Base-by-base conservation (phyloP, 2,113 vertebrate genomes). In the Callorhinus ursinus region DNA sequence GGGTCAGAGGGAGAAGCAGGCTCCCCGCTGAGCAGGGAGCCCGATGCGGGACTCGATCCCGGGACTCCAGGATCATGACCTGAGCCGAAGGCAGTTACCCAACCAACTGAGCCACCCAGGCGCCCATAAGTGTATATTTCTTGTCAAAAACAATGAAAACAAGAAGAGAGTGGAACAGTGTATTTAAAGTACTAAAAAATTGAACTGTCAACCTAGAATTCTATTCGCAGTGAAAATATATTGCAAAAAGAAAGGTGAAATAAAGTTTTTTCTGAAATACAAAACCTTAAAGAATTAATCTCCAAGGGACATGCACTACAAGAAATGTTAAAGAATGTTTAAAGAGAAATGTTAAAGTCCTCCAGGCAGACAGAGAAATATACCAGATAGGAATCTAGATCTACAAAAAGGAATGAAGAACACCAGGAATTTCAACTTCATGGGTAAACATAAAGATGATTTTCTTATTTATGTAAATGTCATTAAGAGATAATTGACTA, bases 271-370 rank as follows among this genome's bases (percentile, higher is more conserved):
- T 46, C 33, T 71, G 18, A 90, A 97, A 93, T 76, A n/a, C 31
- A 88, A 94, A 88, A 79, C 79, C 7, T 88, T 74, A 39, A 88
- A 63, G 51, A 87, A 87, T 77, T 77, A 88, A 86, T 94, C 33
- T 72, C 63, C 26, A 76, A 36, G 19, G 42, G n/a, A 11, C 19
- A 79, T 10, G 22, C 18, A 71, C 14, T 90, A 57, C 1, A 57
- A 69, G 36, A 88, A 94, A 84, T 49, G 15, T 33, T 71, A 79
- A 84, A 91, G 33, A 36, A 93, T 90, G 7, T 36, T 90, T 71
- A 28, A 95, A 95, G 81, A 81, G 19, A 84, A 88, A 71, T 86
- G 31, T 46, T 74, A 28, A 87, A 89, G 16, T 88, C 71, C 24
- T 85, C 63, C 28, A 46, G 67, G 22, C 51, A 94, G 36, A 67